These are phyloP conservation scores for Muscicapa striata DNA, from an alignment of 2,797 vertebrate species.

Conservation along the genomic window DNA sequence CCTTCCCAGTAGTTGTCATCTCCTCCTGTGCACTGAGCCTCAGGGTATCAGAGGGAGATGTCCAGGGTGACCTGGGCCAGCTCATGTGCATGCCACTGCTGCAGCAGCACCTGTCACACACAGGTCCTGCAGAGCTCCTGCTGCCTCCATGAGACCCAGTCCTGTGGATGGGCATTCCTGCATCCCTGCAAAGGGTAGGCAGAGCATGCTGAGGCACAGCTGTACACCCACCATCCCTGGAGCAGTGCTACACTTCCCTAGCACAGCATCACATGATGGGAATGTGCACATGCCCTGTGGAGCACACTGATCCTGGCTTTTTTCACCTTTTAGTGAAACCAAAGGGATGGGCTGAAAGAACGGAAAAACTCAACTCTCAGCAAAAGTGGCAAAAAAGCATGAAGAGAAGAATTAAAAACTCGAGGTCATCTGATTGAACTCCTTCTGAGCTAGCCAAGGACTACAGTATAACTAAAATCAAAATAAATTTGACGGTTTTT, in stretches of 20 bases:
- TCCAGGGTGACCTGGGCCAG: not conserved
- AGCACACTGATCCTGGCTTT: not conserved
- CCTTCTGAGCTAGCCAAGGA: not conserved
- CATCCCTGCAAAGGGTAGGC: accelerated
- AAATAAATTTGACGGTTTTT: not conserved
- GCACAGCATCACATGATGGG: accelerated
- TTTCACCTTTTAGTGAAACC: not conserved
- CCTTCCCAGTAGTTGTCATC: not conserved
- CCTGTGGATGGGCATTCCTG: not conserved
- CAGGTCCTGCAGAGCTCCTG: not conserved
- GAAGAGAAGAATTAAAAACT: not conserved
- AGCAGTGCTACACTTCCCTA: not conserved
- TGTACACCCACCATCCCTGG: accelerated
- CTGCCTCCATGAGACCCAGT: accelerated
- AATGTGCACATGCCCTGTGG: not conserved
- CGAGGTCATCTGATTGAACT: not conserved
- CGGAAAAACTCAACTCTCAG: not conserved
- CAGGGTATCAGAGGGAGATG: accelerated
- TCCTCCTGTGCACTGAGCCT: not conserved
- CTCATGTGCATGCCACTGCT: accelerated
- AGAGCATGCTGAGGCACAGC: not conserved
- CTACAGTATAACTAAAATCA: not conserved
- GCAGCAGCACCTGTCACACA: accelerated
- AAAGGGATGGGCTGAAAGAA: not conserved
- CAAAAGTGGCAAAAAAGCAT: not conserved